Conservation (phyloP, 2,888 invertebrate species). For the Dichetophora obliterata region DNA sequence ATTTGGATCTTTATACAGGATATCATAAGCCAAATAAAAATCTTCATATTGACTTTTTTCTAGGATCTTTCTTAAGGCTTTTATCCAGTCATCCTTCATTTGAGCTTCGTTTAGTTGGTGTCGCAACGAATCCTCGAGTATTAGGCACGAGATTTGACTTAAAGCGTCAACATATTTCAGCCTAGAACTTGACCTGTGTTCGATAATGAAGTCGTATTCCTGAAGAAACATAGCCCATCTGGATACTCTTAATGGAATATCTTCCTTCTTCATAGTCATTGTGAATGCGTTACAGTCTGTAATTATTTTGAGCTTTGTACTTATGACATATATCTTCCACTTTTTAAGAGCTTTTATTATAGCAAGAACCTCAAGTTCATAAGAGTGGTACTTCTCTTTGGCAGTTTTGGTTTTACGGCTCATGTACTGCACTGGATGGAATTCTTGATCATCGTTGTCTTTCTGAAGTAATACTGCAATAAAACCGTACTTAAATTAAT, state of each 20-base stretch:
- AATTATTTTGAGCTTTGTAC: slow-evolving; percentile 24
- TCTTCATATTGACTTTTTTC: no score
- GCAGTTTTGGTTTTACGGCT: neutral
- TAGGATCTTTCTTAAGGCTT: neutral
- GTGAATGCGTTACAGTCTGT: slow-evolving; percentile 49
- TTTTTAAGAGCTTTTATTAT: no score
- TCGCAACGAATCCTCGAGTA: slow-evolving; percentile 32
- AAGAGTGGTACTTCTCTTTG: slow-evolving; percentile 14
- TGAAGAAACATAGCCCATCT: slow-evolving; percentile 42
- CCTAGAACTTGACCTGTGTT: slow-evolving; percentile 39
- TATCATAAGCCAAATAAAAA: no score
- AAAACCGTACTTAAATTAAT: slow-evolving; percentile 48
- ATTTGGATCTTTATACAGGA: no score
- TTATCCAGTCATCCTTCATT: neutral
- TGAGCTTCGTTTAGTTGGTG: slow-evolving; percentile 37
- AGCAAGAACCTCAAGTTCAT: slow-evolving; percentile 25
- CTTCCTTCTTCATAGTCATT: slow-evolving; percentile 41
- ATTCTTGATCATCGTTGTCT: slow-evolving; percentile 33
- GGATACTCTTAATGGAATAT: slow-evolving; percentile 40
- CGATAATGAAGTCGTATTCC: no score
- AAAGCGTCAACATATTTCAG: slow-evolving; percentile 45
- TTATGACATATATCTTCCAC: no score
- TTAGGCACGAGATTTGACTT: slow-evolving; percentile 38
- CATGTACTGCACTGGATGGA: neutral
- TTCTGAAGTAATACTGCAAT: slow-evolving; percentile 48